Base-by-base conservation (phyloP, 2,113 vertebrate genomes). In the Vicugna pacos region DNA sequence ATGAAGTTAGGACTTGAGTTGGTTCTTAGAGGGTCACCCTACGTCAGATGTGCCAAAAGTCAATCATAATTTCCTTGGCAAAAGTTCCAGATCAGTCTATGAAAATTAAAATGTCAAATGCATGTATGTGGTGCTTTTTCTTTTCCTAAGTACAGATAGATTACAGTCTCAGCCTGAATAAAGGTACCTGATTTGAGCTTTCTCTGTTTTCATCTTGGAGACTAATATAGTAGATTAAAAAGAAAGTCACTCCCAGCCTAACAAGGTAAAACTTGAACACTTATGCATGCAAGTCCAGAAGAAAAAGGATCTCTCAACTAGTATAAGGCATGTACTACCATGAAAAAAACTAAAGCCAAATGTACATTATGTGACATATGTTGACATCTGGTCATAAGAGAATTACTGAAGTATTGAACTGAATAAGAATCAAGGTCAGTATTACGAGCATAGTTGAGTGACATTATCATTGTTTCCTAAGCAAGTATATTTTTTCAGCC, bases 91-190 rank as follows among this genome's bases (percentile, higher is more conserved):
- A 73, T 93, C 15, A 70, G 24, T 84, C 65, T 77, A 70, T 75
- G 60, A 76, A 92, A 87, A 70, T 65, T 87, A 81, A 70, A 77
- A 64, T 89, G 60, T 69, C n/a, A 93, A 65, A 64, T 46, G 24
- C 3, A n/a, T 58, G 12, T 77, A 83, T 60, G 16, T 93, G 22
- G 11, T 46, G 2, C 10, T 52, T 72, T 80, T 92, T 87, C 65
- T 69, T 58, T 89, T 69, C 17, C 52, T 75, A 95, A 76, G 16
- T 32, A 38, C 67, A 58, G 26, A 82, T 56, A 82, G 8, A 60
- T 89, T 77, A 89, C 3, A 91, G 24, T 64, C 30, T 90, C 30
- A 90, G 7, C 5, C 22, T 85, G 46, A 90, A 77, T 30, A 79
- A 5, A 73, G 15, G 11, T 84, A n/a, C 54, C 24, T 76, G 8